Conservation (phyloP, 2,797 vertebrate species). For the Urophycis tenuis region DNA sequence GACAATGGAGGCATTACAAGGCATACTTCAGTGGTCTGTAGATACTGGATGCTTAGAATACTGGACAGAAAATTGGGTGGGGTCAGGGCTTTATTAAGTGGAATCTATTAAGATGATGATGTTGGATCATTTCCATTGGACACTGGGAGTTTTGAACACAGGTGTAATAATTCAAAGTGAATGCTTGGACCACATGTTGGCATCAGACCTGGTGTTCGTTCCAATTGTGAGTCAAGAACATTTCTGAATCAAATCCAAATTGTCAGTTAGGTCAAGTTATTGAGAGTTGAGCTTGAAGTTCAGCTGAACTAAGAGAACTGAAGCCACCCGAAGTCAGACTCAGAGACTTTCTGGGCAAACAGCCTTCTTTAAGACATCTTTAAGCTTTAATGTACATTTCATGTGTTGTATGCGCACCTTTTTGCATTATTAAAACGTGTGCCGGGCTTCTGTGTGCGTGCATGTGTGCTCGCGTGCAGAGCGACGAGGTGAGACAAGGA, state of each 20-base stretch:
- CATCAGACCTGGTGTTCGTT: not conserved
- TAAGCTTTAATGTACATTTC: constrained; percentile 29
- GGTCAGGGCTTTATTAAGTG: not conserved
- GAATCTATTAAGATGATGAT: not conserved
- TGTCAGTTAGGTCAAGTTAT: not conserved
- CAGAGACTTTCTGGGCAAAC: not conserved
- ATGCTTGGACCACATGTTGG: not conserved
- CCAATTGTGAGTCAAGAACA: not conserved
- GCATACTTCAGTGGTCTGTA: not conserved
- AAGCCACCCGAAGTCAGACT: not conserved
- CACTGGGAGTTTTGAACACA: too few species aligned
- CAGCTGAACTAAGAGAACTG: constrained; percentile 26
- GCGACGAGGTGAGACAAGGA: constrained; percentile 58
- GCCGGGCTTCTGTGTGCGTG: constrained; percentile 6
- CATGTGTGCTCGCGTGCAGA: constrained; percentile 43
- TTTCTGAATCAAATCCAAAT: not conserved
- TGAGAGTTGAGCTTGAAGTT: not conserved
- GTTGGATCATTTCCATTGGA: not conserved
- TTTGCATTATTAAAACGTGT: constrained; percentile 39
- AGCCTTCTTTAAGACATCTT: constrained; percentile 19
- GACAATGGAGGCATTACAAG: not conserved
- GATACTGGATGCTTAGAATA: not conserved
- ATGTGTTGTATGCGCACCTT: constrained; percentile 42
- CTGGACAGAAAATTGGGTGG: not conserved
- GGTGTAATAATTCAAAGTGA: too few species aligned